These are phyloP conservation scores for Orius insidiosus DNA, from an alignment of 1,140 invertebrate species.

Conservation along the genomic window DNA sequence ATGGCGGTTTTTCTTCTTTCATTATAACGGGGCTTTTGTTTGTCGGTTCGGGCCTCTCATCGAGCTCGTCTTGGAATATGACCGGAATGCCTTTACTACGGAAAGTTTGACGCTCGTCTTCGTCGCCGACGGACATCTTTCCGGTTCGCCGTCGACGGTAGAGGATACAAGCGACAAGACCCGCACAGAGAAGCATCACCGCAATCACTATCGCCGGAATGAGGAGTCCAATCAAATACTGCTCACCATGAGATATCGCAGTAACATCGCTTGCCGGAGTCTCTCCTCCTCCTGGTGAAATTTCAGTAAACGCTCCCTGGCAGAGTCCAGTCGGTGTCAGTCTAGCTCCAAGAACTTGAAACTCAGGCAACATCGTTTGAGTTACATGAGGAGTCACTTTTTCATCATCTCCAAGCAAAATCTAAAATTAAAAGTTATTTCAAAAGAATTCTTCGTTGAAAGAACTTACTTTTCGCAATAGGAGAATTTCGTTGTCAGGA, in stretches of 20 bases:
- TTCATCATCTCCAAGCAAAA: conserved; percentile 32
- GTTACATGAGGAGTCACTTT: conserved; percentile 44
- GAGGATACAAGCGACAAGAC: conserved; percentile 71
- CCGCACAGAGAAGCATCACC: conserved; percentile 70
- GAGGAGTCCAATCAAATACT: conserved; percentile 73
- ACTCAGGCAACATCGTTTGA: conserved; percentile 55
- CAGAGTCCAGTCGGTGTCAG: conserved; percentile 54
- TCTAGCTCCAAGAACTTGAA: conserved; percentile 54
- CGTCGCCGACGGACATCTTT: conserved; percentile 35
- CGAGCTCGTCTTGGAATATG: conserved; percentile 83
- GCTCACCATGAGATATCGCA: conserved; percentile 12
- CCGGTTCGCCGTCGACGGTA: conserved; percentile 40
- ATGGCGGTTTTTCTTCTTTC: conserved; percentile 80
- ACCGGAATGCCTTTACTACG: conserved; percentile 82
- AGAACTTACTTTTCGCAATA: conserved; percentile 33
- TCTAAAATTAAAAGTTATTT: conserved; percentile 16
- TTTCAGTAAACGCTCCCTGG: conserved; percentile 33
- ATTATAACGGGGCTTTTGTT: conserved; percentile 83
- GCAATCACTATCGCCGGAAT: conserved; percentile 78
- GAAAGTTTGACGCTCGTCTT: conserved; percentile 64
- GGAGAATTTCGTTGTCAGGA: conserved; percentile 53
- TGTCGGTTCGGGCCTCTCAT: conserved; percentile 70
- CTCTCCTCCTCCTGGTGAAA: conserved; percentile 24
- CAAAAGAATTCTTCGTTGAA: too few species aligned
- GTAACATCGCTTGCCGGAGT: conserved; percentile 9